Conservation (phyloP, 2,888 invertebrate genomes). For the Eristalinus sepulchralis region DNA sequence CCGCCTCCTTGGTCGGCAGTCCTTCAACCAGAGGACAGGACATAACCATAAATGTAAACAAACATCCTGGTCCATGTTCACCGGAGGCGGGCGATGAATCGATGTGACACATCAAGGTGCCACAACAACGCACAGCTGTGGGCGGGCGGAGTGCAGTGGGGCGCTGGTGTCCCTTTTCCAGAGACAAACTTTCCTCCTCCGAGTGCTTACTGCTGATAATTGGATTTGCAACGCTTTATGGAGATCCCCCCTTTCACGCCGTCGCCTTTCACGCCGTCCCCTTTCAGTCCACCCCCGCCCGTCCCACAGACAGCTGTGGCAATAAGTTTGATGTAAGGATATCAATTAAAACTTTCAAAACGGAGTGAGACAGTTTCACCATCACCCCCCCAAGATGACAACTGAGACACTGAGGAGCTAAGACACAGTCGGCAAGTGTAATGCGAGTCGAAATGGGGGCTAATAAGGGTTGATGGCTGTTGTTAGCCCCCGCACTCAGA, state of each 20-base stretch:
- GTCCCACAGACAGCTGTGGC: slow-evolving; percentile 11
- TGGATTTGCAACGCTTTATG: slow-evolving; percentile 69
- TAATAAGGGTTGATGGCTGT: slow-evolving; percentile 66
- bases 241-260: slow-evolving; percentile 3
- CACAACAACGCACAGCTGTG: slow-evolving; percentile 31
- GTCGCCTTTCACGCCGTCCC: no score
- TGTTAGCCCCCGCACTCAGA: slow-evolving; percentile 6
- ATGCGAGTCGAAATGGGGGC: slow-evolving; percentile 47
- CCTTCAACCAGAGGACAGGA: background rate
- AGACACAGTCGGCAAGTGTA: slow-evolving; percentile 35
- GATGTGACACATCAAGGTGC: slow-evolving; percentile 64
- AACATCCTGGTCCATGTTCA: background rate
- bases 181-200: slow-evolving; percentile 17
- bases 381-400: background rate
- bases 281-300: background rate
- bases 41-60: slow-evolving; percentile 47
- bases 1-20: background rate
- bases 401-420: background rate
- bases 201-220: slow-evolving; percentile 68
- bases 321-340: slow-evolving; percentile 71
- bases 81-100: slow-evolving; percentile 52
- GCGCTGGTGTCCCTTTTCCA: slow-evolving; percentile 15
- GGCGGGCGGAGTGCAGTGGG: background rate
- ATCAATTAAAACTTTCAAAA: slow-evolving; percentile 67
- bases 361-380: slow-evolving; percentile 41